Evolutionary conservation across 2,113 vertebrate genomes (phyloP).

Genomic region (Pungitius pungitius): DNA sequence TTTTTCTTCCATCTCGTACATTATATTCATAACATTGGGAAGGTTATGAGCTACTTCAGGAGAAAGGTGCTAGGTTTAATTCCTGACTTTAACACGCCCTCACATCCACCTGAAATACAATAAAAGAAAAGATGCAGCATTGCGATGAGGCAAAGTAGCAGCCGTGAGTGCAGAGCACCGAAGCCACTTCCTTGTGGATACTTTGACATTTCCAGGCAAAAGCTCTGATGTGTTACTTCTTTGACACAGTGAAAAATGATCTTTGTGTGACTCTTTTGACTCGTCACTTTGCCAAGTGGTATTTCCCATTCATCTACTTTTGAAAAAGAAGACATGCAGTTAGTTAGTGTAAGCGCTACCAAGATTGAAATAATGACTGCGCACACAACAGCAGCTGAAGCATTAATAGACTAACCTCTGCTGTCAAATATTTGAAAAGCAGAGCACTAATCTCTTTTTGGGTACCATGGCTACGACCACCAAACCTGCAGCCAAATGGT

Average conservation of each 20-base stretch:
- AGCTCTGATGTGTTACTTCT: constrained; percentile 21
- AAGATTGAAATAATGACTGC: constrained; percentile 19
- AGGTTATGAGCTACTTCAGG: constrained; percentile 33
- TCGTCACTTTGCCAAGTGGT: background rate
- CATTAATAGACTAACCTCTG: background rate
- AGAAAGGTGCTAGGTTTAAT: constrained; percentile 43
- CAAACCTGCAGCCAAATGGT: background rate
- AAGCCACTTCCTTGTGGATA: constrained; percentile 17
- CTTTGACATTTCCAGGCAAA: constrained; percentile 44
- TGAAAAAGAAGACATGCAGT: constrained; percentile 12
- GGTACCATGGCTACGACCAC: background rate
- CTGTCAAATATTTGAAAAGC: constrained; percentile 4
- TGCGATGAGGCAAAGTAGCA: background rate
- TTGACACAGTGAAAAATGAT: constrained; percentile 5
- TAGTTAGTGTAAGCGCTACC: background rate
- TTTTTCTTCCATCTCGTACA: constrained; percentile 14
- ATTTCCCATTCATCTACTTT: constrained; percentile 15
- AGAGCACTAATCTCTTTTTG: constrained; percentile 4
- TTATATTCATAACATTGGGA: constrained; percentile 33
- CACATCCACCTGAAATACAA: constrained; percentile 28
- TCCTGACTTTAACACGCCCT: constrained; percentile 37
- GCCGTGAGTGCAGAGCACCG: background rate
- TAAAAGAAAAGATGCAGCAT: constrained; percentile 14
- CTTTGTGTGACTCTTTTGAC: constrained; percentile 21
- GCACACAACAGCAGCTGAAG: background rate